phyloP scores from a whole-genome alignment of 37 sponge, comb jelly and placozoan species.

The Halisarca cf. caerulea region DNA sequence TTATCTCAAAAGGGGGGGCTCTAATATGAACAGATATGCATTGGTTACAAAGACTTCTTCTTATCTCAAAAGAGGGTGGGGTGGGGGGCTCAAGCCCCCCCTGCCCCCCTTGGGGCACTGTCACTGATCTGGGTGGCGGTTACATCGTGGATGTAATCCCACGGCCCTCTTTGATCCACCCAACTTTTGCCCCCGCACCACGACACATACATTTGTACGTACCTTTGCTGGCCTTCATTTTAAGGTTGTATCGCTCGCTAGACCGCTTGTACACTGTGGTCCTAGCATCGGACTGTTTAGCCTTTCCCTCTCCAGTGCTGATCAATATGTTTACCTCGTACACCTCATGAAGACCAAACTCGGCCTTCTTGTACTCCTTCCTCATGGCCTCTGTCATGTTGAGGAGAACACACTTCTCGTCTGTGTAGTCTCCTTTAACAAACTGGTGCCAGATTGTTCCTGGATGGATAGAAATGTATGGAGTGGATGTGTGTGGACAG shows the following conservation, averaged over 20 bases:
- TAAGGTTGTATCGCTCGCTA: slow-evolving; percentile 82
- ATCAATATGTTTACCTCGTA: slow-evolving; percentile 92
- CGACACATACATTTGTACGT: too few species aligned
- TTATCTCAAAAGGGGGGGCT: too few species aligned
- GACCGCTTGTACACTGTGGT: slow-evolving; percentile 93
- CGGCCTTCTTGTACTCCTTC: slow-evolving; percentile 85
- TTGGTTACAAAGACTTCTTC: too few species aligned
- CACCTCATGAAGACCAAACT: slow-evolving; percentile 94
- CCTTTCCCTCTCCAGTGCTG: slow-evolving; percentile 91
- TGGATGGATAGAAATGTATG: background rate
- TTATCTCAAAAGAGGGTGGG: too few species aligned
- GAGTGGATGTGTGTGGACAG: too few species aligned
- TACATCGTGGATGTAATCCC: too few species aligned
- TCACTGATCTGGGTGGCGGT: too few species aligned
- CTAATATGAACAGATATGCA: too few species aligned
- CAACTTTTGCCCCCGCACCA: too few species aligned
- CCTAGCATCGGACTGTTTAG: slow-evolving; percentile 65
- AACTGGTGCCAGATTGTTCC: slow-evolving; percentile 37
- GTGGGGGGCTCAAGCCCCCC: too few species aligned
- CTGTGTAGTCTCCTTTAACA: slow-evolving; percentile 16
- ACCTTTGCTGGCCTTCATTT: slow-evolving; percentile 95
- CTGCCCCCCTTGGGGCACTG: slow-evolving; percentile 5
- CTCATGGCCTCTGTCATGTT: slow-evolving; percentile 64
- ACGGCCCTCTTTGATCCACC: too few species aligned
- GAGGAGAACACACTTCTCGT: slow-evolving; percentile 59